These are phyloP conservation scores for Brenthis daphne DNA, from an alignment of 2,888 invertebrate species.

Conservation along the genomic window DNA sequence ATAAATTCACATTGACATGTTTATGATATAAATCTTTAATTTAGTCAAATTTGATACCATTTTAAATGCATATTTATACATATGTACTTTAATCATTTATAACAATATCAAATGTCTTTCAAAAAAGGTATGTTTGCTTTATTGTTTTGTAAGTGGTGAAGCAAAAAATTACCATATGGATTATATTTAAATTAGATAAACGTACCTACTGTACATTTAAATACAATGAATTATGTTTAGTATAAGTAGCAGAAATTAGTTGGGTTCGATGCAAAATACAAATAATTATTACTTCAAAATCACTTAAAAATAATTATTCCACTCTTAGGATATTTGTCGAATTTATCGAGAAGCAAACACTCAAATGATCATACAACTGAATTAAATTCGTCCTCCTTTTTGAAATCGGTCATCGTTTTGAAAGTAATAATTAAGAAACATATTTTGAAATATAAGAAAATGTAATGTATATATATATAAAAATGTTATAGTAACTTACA, in stretches of 20 bases:
- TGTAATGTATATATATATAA: neutral
- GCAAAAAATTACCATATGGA: too few species aligned
- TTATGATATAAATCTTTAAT: conserved; percentile 23
- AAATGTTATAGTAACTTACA: conserved; percentile 28
- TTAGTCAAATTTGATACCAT: conserved; percentile 17
- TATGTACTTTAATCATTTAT: neutral
- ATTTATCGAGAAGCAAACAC: too few species aligned
- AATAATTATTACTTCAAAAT: too few species aligned
- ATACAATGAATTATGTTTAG: too few species aligned
- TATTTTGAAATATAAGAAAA: neutral
- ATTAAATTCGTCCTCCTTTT: too few species aligned
- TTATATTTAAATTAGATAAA: too few species aligned
- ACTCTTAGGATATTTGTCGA: too few species aligned
- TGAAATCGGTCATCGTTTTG: neutral
- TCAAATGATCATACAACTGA: too few species aligned
- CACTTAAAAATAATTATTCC: too few species aligned
- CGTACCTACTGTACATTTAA: too few species aligned
- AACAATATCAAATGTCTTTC: neutral
- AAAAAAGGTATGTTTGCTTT: neutral
- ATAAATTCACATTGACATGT: conserved; percentile 30
- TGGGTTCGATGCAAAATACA: too few species aligned
- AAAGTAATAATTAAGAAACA: neutral
- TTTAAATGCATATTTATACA: neutral
- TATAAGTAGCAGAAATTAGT: too few species aligned
- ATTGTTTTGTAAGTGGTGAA: neutral